A percentile compares a stretch with the other conserved stretches of the same genome.
phyloP scores from a whole-genome alignment of 2,113 vertebrate species.

The Microcebus lehilahytsara region DNA sequence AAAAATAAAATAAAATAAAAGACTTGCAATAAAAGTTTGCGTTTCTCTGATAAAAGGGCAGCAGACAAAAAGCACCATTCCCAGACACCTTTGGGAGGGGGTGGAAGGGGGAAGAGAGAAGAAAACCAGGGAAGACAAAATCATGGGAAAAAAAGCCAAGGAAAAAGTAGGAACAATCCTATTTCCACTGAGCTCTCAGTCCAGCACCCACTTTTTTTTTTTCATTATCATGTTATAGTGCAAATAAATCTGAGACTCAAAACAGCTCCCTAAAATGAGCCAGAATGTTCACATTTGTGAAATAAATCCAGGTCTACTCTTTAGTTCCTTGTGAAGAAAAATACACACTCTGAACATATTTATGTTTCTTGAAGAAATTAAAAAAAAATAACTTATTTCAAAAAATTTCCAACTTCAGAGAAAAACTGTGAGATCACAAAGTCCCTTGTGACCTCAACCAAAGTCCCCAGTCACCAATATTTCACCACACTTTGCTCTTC shows the following conservation, averaged over 20 bases:
- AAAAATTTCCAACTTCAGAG: slow-evolving; percentile 17
- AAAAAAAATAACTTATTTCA: not conserved
- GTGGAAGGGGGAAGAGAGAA: not conserved
- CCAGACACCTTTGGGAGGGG: not conserved
- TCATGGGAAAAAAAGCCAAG: not conserved
- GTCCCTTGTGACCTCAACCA: not conserved
- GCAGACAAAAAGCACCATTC: not conserved
- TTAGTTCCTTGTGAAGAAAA: not conserved
- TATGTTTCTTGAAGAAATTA: slow-evolving; percentile 8
- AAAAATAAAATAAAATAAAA: no score
- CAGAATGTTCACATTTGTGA: not conserved
- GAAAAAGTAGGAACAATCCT: not conserved
- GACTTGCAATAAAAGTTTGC: not conserved
- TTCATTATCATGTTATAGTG: not conserved
- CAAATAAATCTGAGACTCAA: slow-evolving; percentile 34
- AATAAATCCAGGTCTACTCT: slow-evolving; percentile 20
- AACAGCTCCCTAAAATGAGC: not conserved
- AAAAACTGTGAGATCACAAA: not conserved
- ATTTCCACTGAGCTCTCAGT: not conserved
- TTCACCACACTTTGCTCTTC: not conserved
- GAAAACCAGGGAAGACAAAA: not conserved
- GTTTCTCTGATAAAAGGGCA: slow-evolving; percentile 19
- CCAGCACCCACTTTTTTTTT: not conserved
- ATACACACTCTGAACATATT: not conserved
- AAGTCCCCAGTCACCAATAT: not conserved